Evolutionary conservation across 1,140 invertebrate species (phyloP).

Genomic region (Hycleus cichorii): DNA sequence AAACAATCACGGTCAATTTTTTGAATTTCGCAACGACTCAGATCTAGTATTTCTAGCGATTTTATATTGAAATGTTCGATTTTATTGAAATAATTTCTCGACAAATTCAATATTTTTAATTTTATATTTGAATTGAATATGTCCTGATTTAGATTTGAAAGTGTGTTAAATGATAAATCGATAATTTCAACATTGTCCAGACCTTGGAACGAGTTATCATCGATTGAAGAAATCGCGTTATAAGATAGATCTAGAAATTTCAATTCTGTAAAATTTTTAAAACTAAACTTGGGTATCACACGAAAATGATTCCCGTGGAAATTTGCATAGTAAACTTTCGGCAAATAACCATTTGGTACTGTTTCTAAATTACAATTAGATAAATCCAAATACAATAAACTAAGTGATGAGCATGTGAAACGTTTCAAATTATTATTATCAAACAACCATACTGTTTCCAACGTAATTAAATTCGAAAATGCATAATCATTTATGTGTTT

Average conservation of each 20-base stretch:
- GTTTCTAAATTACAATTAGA: slow-evolving; percentile 57
- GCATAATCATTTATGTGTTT: slow-evolving; percentile 42
- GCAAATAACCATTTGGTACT: slow-evolving; percentile 52
- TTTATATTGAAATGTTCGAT: slow-evolving; percentile 49
- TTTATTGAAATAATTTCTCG: slow-evolving; percentile 56
- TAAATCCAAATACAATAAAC: slow-evolving; percentile 51
- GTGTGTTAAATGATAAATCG: slow-evolving; percentile 60
- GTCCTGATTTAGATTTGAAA: slow-evolving; percentile 48
- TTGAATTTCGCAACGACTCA: slow-evolving; percentile 54
- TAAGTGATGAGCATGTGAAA: slow-evolving; percentile 44
- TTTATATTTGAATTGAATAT: slow-evolving; percentile 48
- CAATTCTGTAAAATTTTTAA: slow-evolving; percentile 52
- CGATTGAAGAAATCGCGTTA: slow-evolving; percentile 51
- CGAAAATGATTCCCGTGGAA: slow-evolving; percentile 54
- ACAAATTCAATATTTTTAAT: slow-evolving; percentile 51
- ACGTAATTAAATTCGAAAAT: slow-evolving; percentile 43
- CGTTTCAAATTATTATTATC: slow-evolving; percentile 48
- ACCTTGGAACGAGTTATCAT: slow-evolving; percentile 48
- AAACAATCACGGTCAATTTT: slow-evolving; percentile 47
- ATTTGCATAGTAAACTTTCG: slow-evolving; percentile 47
- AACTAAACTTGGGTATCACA: slow-evolving; percentile 47
- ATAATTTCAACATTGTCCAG: slow-evolving; percentile 49
- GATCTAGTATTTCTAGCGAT: slow-evolving; percentile 47
- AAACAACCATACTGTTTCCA: slow-evolving; percentile 46
- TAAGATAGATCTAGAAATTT: slow-evolving; percentile 56